phyloP scores from a whole-genome alignment of 1,140 invertebrate genomes.

The Amyelois transitella region DNA sequence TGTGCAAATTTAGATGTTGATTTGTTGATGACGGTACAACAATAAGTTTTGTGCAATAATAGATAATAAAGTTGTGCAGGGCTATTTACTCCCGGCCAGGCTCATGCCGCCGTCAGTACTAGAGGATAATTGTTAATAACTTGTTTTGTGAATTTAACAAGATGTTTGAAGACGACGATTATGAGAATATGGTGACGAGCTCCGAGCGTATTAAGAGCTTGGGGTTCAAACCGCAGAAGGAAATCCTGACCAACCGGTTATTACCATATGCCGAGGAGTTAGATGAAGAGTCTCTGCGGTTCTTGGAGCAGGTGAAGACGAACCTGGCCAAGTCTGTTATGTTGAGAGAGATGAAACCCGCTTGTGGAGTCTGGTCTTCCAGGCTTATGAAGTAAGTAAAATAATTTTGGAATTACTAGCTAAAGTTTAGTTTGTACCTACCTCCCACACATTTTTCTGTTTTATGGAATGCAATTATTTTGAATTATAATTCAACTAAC shows the following conservation, averaged over 20 bases:
- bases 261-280: slow-evolving; percentile 80
- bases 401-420: too few relatives aligned
- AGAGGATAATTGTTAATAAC: slow-evolving; percentile 16
- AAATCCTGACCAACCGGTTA: slow-evolving; percentile 79
- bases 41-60: slow-evolving; percentile 14
- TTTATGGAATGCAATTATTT: too few relatives aligned
- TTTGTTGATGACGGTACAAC: slow-evolving; percentile 34
- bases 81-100: slow-evolving; percentile 16
- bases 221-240: slow-evolving; percentile 77
- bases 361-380: slow-evolving; percentile 77
- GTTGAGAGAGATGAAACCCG: slow-evolving; percentile 80
- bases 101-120: slow-evolving; percentile 26
- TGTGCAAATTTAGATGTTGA: slow-evolving; percentile 64
- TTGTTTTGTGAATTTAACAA: slow-evolving; percentile 21
- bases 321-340: slow-evolving; percentile 81
- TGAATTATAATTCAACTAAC: too few relatives aligned
- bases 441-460: too few relatives aligned
- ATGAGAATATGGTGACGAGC: slow-evolving; percentile 38
- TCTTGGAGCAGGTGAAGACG: slow-evolving; percentile 80
- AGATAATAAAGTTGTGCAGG: neutral
- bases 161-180: slow-evolving; percentile 62
- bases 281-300: slow-evolving; percentile 77
- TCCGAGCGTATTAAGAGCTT: slow-evolving; percentile 43
- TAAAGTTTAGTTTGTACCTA: too few relatives aligned
- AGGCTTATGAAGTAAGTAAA: slow-evolving; percentile 77